Evolutionary conservation across 2,888 invertebrate genomes (phyloP), one percentile per base, ranked within the genome.

Genomic region (Hyposoter didymator): DNA sequence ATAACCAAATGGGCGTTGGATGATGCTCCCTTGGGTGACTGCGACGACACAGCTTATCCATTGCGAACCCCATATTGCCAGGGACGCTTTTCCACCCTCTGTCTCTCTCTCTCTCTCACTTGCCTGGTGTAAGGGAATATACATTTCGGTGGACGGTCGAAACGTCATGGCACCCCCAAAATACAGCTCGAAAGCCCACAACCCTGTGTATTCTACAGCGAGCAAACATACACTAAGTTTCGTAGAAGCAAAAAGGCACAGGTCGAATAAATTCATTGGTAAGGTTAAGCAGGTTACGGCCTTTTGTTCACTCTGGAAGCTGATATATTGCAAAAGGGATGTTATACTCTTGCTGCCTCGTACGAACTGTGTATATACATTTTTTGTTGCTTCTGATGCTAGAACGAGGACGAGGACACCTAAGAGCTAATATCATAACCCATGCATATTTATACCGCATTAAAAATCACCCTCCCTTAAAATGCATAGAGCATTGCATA

Each of bases 31-130:
- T 87, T 89, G 93, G 92, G 93, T 92, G 89, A 91, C 90, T 90
- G 90, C 90, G 89, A 92, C 93, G 93, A 94, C 94, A 94, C 94
- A 93, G 94, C 94, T 94, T 94, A 94, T 94, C 94, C 94, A 94
- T 94, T 89, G 93, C 92, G 91, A 91, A 90, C 89, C 91, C 90
- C 91, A 87, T 74, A 74, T 88, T 87, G 78, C 89, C 86, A 78
- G 80, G 82, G 89, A 88, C 90, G 89, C 88, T 86, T 39, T 88
- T 87, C 76, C 72, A 83, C 86, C 88, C 79, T 73, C 73, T 82
- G 14, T 76, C 78, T 72, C 67, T 45, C 52, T 62, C 72, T 64
- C 78, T 64, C 43, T 3, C 8, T 35, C 70, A 62, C 74, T 80
- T 64, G 32, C 3, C 12, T 67, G 74, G 78, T 22, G 78, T 78